Percentiles rank a stretch among this genome's conserved stretches.
Conservation (phyloP, 1,140 invertebrate genomes). For the Myzus persicae region DNA sequence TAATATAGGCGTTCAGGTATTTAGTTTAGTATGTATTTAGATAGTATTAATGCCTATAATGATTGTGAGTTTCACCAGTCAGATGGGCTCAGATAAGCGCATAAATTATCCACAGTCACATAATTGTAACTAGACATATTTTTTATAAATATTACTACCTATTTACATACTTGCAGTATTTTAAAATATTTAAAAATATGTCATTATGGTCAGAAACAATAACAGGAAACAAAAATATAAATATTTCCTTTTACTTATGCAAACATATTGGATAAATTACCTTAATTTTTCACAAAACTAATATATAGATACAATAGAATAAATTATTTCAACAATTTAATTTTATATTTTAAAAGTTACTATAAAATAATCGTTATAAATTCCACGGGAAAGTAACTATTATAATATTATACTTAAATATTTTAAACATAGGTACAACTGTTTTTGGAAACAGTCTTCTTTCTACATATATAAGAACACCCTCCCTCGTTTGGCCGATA, state of each 20-base stretch:
- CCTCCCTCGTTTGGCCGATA: background rate
- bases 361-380: background rate
- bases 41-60: too few species aligned
- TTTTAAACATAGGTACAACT: background rate
- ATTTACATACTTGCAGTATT: background rate
- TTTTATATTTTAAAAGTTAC: too few species aligned
- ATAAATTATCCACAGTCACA: background rate
- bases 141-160: background rate
- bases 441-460: background rate
- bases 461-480: background rate
- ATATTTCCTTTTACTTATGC: background rate
- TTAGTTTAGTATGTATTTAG: background rate
- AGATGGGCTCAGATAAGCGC: background rate
- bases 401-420: background rate
- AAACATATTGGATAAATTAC: background rate
- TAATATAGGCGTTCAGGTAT: background rate
- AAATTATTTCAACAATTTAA: background rate
- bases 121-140: background rate
- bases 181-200: too few species aligned
- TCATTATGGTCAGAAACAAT: too few species aligned
- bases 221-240: too few species aligned
- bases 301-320: background rate
- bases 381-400: background rate
- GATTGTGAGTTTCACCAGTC: background rate
- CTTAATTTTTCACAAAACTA: background rate